Conservation (phyloP, 2,113 vertebrate species). For the Chitala chitala region DNA sequence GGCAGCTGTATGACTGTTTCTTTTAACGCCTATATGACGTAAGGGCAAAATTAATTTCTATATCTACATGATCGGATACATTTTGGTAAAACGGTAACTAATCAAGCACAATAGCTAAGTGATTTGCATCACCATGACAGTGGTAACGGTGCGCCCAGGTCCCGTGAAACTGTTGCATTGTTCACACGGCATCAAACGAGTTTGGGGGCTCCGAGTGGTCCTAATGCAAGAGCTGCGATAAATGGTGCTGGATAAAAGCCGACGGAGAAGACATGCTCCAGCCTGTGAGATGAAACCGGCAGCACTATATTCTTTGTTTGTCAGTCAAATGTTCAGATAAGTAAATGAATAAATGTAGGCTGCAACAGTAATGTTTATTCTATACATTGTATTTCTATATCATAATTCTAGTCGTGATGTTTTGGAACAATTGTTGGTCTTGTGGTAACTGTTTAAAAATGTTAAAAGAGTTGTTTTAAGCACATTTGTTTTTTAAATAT, state of each 20-base stretch:
- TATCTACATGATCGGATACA: background rate
- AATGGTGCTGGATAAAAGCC: background rate
- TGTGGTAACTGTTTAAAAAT: background rate
- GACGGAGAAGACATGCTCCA: background rate
- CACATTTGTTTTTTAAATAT: background rate
- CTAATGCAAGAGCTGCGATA: background rate
- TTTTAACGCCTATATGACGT: too few species aligned
- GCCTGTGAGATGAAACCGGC: background rate
- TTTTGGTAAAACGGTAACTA: background rate
- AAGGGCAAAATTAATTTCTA: too few species aligned
- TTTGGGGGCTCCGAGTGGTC: background rate
- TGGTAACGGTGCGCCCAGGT: background rate
- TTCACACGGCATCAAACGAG: background rate
- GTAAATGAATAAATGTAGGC: too few species aligned
- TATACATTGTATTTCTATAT: too few species aligned
- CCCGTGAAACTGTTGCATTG: constrained; percentile 1
- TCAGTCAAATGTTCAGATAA: background rate
- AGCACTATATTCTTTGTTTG: background rate
- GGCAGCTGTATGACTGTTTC: too few species aligned
- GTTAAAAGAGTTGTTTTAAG: background rate
- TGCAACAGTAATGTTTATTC: too few species aligned
- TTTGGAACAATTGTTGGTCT: background rate
- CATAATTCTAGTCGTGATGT: too few species aligned
- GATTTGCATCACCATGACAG: background rate
- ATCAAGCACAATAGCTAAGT: background rate